Evolutionary conservation across 1,140 invertebrate genomes (phyloP), one percentile per base, ranked within the genome.

Genomic region (Drosophila dunni): DNA sequence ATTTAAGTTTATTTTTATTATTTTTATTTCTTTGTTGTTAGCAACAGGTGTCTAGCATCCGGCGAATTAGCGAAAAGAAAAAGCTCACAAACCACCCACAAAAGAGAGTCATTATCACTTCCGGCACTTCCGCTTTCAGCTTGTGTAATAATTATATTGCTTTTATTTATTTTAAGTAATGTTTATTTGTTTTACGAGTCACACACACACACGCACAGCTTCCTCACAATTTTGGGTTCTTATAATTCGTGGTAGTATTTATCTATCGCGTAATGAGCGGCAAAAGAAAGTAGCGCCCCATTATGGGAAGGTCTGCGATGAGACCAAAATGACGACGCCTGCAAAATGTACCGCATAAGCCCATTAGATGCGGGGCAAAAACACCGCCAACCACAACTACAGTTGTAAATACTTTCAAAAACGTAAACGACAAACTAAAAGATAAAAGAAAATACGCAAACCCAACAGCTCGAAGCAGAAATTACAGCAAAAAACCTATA

Each of bases 301-400:
- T 69, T 58, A 65, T 15, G 6, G 4, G 53, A 68, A 64, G 50
- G 68, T 61, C 53, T 60, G 44, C 40, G 40, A 46, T 53, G 54
- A 68, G 63, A 29, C 65, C 73, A 46, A 81, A 81, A 84, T 77
- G 64, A 54, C 54, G 76, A 62, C 76, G 71, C 66, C 77, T 76
- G 79, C 77, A 40, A 88, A 86, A 77, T 86, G 72, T 86, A 82
- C 82, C 80, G 79, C 79, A 73, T 83, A 86, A 86, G 79, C 79
- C 68, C 83, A 86, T 88, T 86, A 86, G 84, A 79, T 74, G 79
- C 70, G 83, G 54, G 72, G 63, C 64, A 83, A 84, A 73, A 81
- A 81, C 50, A 64, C n/a, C 38, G 20, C 51, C 36, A 45, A 9
- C 8, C 34, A 56, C 53, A 46, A 36, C 40, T 7, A 65, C 64